Evolutionary conservation across 2,797 vertebrate genomes (phyloP), one percentile per base, ranked within the genome.

Genomic region (Tragelaphus eurycerus): DNA sequence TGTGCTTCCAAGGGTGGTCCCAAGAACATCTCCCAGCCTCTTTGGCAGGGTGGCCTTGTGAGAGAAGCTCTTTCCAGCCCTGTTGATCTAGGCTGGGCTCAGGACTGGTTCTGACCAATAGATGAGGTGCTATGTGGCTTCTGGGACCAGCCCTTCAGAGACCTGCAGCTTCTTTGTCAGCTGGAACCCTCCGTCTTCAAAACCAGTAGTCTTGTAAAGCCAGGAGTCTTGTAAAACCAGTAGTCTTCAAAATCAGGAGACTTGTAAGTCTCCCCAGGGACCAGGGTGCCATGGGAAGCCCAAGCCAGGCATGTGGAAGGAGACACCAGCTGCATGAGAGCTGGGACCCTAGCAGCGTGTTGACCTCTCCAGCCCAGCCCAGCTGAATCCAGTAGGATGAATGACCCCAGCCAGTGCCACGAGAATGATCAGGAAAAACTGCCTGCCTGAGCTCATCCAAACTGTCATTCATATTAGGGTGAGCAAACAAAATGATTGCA

Each of bases 271-370:
- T 81, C 14, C 21, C 50, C 55, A 27, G 74, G 55, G 60, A 89
- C 9, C 4, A 29, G 21, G 1, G 2, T 1, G 14, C 7, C 1
- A 0, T 7, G 19, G 78, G 59, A 54, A 92, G 83, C 2, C 31
- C 38, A n/a, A 17, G 16, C 7, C 27, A 14, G 17, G 5, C 8
- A 8, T 0, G 2, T 38, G 43, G 19, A 60, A 90, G 79, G 50
- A 78, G 13, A 27, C 16, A 25, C 7, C 14, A 6, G 2, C 8
- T 10, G 27, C 21, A 9, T 10, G 54, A 86, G 4, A 54, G n/a
- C 43, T 7, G 34, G 92, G n/a, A 59, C 29, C n/a, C 10, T 4
- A 5, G 38, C 29, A 12, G 7, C 0, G 29, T 46, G n/a, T 43
- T 21, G 34, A 6, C 34, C 25, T 34, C 43, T 13, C 48, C 4